These are phyloP conservation scores for Sclerurus mexicanus DNA, from an alignment of 2,113 vertebrate species.

Conservation along the genomic window DNA sequence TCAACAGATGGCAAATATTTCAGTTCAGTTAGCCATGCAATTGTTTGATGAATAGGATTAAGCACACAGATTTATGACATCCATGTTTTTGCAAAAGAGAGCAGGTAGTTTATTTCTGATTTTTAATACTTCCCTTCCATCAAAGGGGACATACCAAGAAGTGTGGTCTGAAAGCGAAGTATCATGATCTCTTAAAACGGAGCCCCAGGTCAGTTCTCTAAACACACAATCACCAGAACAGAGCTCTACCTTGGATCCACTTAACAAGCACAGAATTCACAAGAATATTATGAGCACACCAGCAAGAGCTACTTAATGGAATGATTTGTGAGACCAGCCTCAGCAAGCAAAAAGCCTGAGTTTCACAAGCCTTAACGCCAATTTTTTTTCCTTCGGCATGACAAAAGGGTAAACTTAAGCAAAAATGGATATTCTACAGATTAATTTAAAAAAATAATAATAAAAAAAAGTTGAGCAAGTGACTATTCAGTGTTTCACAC, in stretches of 20 bases:
- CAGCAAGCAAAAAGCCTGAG: conserved; percentile 2
- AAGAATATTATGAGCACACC: not conserved
- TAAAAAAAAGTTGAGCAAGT: conserved; percentile 36
- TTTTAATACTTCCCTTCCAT: conserved; percentile 3
- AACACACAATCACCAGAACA: not conserved
- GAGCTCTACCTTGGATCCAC: conserved; percentile 22
- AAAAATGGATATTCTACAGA: conserved; percentile 35
- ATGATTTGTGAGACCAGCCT: conserved; percentile 56
- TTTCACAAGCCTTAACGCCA: not conserved
- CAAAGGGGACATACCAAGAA: not conserved
- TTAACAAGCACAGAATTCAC: conserved; percentile 10
- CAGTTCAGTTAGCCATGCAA: conserved; percentile 15
- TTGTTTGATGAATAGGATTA: not conserved
- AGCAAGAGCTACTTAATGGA: conserved; percentile 20
- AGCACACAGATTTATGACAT: conserved; percentile 3
- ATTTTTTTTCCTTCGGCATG: not conserved
- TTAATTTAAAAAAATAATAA: not conserved
- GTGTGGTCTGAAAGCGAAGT: conserved; percentile 35
- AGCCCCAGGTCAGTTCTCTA: conserved; percentile 37
- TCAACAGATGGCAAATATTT: not conserved
- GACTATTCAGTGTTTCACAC: conserved; percentile 51
- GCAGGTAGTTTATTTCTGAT: conserved; percentile 1
- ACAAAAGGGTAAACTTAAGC: not conserved
- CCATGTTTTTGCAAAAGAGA: conserved; percentile 22
- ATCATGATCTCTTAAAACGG: not conserved